Evolutionary conservation across 1,140 invertebrate species (phyloP).

Genomic region (Heliconius hewitsoni): DNA sequence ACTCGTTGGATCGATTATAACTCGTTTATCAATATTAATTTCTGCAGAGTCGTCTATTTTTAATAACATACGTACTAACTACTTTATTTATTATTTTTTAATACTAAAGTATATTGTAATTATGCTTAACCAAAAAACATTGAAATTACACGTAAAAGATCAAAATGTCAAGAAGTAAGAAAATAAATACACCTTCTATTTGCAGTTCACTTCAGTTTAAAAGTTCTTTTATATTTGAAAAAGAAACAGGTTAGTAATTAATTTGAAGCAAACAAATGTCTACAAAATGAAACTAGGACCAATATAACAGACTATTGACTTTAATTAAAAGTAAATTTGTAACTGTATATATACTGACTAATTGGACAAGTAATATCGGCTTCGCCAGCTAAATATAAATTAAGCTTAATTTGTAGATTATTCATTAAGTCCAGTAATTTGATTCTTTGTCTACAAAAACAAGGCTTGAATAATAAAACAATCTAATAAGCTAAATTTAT

Average conservation of each 20-base stretch:
- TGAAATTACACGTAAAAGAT: not conserved
- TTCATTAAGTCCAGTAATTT: not conserved
- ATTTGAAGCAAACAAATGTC: conserved; percentile 6
- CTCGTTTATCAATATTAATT: no score
- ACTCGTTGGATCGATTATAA: no score
- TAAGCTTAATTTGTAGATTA: conserved; percentile 17
- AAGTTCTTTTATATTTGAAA: not conserved
- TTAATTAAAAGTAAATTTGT: conserved; percentile 26
- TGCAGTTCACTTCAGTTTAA: not conserved
- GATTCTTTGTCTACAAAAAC: not conserved
- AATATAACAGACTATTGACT: conserved; percentile 4
- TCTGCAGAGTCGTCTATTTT: no score
- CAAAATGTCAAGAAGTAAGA: not conserved
- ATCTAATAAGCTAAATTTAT: no score
- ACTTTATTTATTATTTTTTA: not conserved
- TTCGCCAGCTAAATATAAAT: conserved; percentile 23
- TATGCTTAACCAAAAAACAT: not conserved
- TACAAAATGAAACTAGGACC: conserved; percentile 16
- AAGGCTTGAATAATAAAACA: not conserved
- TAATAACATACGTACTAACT: no score
- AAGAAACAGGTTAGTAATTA: conserved; percentile 3
- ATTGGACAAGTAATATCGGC: conserved; percentile 23
- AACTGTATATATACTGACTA: conserved; percentile 22
- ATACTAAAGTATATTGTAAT: not conserved
- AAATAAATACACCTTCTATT: not conserved